These are phyloP conservation scores for Semaprochilodus insignis DNA, from an alignment of 2,797 vertebrate genomes.

Conservation along the genomic window DNA sequence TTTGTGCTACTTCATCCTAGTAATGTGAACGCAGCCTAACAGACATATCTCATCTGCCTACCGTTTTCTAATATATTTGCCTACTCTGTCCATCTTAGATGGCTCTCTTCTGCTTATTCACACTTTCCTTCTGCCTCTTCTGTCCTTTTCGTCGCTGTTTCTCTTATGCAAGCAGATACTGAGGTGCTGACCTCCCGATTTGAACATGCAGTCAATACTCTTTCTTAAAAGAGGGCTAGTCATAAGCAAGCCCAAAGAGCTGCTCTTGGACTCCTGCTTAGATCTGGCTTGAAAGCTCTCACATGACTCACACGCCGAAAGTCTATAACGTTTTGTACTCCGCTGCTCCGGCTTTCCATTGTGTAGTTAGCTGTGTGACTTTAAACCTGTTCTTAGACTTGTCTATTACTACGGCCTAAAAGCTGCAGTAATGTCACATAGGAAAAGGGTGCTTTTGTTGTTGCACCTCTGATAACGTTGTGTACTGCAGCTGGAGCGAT, in stretches of 20 bases:
- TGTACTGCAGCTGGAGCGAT: neutral
- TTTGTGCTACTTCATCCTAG: neutral
- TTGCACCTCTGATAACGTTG: slow-evolving; percentile 24
- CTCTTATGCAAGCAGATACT: slow-evolving; percentile 63
- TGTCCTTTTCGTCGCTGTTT: neutral
- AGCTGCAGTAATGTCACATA: slow-evolving; percentile 14
- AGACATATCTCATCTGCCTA: neutral
- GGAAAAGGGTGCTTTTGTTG: slow-evolving; percentile 13
- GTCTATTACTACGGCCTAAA: slow-evolving; percentile 14
- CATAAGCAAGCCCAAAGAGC: slow-evolving; percentile 10
- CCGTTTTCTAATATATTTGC: slow-evolving; percentile 3
- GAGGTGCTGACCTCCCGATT: slow-evolving; percentile 54
- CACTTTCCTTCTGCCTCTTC: neutral
- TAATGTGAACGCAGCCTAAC: neutral
- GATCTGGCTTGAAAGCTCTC: neutral
- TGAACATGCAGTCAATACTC: slow-evolving; percentile 28
- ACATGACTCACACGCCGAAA: neutral
- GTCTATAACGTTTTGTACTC: slow-evolving; percentile 13
- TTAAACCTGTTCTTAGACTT: slow-evolving; percentile 26
- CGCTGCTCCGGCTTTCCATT: slow-evolving; percentile 14
- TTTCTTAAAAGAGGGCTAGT: slow-evolving; percentile 13
- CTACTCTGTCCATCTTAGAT: neutral
- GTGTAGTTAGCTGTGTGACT: slow-evolving; percentile 17
- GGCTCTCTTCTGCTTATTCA: neutral
- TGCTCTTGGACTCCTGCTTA: slow-evolving; percentile 6